Evolutionary conservation across 2,888 invertebrate species (phyloP), one percentile per base, ranked within the genome.

Genomic region (Scaptomyza parva): DNA sequence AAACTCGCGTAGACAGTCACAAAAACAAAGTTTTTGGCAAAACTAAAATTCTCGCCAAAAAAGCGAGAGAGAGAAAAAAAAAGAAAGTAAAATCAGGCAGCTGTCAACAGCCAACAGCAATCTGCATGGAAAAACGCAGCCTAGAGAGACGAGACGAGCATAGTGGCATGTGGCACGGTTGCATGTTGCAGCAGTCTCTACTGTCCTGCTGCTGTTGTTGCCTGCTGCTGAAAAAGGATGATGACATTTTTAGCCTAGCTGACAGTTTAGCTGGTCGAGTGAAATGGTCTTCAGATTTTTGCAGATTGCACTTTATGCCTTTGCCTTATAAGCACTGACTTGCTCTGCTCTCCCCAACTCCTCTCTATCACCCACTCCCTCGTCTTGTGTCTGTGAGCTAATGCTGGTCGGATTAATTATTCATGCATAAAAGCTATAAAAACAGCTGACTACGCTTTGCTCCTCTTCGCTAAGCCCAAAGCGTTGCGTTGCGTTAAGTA

Each of bases 101-200:
- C 88, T 87, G 88, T 78, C 88, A 85, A 68, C 82, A 79, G 80
- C 67, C 72, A 72, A 40, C 61, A 72, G 65, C 61, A 85, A 78
- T 64, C 82, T 85, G 86, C 77, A 50, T 43, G 60, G 43, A 57
- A 41, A 41, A 69, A 59, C 64, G 62, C 51, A 47, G 47, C 37
- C 37, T 20, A 39, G 52, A 24, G 41, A 26, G 2, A 20, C 12
- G 30, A 14, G 9, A 17, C 26, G 9, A 18, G 47, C 24, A 14
- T 28, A 24, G 40, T 26, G 37, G 35, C 58, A 20, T 47, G 14
- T 22, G 35, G 43, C 18, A 47, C 5, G 17, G 45, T 45, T 26
- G 22, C 22, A 22, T 43, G 43, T 35, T 9, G 17, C 33, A 33
- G 5, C 6, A 1, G 11, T 11, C 33, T 14, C 2, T 35, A 14